Conservation (phyloP, 2,888 invertebrate genomes). For the Petrolisthes cinctipes region DNA sequence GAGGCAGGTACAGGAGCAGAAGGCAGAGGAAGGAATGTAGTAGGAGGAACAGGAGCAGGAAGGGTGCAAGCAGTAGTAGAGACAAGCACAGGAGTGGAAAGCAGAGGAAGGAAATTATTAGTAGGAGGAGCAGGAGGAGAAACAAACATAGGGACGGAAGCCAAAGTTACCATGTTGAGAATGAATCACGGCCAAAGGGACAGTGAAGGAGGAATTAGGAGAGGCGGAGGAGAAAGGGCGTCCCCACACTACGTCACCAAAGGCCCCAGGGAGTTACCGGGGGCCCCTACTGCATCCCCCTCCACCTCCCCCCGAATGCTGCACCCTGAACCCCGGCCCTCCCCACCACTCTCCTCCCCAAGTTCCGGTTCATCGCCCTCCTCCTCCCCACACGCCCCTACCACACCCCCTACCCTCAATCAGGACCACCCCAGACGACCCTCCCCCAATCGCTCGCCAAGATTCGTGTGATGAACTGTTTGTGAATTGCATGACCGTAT, state of each 20-base stretch:
- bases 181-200: neutral
- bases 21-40: no score
- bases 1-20: neutral
- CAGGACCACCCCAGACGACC: conserved; percentile 48
- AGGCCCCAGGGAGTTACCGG: neutral
- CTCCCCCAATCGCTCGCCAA: conserved; percentile 48
- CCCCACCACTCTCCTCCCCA: neutral
- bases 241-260: neutral
- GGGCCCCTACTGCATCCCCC: neutral
- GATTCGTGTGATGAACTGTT: conserved; percentile 38
- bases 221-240: neutral
- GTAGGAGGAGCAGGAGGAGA: conserved; percentile 6
- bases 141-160: neutral
- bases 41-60: neutral
- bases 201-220: neutral
- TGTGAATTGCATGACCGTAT: neutral
- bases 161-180: neutral
- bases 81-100: neutral
- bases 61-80: neutral
- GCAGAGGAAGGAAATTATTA: no score
- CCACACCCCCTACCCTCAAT: neutral
- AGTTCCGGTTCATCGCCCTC: neutral
- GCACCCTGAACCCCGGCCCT: neutral
- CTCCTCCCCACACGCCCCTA: neutral
- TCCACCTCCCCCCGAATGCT: conserved; percentile 25